Evolutionary conservation across 2,113 vertebrate genomes (phyloP), one percentile per base, ranked within the genome.

Genomic region (Promerops cafer): DNA sequence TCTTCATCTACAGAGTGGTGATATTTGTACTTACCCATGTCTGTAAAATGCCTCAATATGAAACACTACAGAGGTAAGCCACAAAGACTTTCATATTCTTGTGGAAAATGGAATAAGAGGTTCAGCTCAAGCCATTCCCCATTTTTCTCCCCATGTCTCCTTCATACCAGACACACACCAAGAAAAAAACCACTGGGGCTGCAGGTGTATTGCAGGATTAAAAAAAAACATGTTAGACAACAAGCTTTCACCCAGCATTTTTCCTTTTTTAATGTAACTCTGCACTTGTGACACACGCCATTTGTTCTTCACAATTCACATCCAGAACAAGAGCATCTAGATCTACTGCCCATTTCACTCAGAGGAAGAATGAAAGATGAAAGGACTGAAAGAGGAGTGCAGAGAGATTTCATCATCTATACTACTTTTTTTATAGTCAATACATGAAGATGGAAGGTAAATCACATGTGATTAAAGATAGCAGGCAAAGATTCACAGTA

Each of bases 401-500:
- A 75, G 47, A 52, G 9, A 84, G 27, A 82, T 92, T 83, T n/a
- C 18, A 64, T 21, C 47, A 59, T 60, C 83, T 81, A 39, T 13
- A 6, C n/a, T 71, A 44, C 13, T 66, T 80, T 81, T 68, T 90
- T 63, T 37, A 59, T 27, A 77, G 53, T 83, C 6, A 2, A 64
- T 54, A 91, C 42, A 80, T 44, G n/a, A 83, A 90, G 45, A 94
- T 93, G 91, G 65, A 94, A 89, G 74, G 70, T 78, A 92, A 90
- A 94, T 47, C 70, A 91, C 63, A 75, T 1, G 53, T 76, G 65
- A 91, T 42, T 91, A 76, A 76, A 94, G 74, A 89, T 1, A 87
- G 93, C 91, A 95, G 91, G 91, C 93, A 96, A 90, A 92, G 76
- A 56, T 72, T 89, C 77, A 95, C 65, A 89, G 87, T 87, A 95